Conservation (phyloP, 2,888 invertebrate genomes). For the Aproaerema taeniolella region DNA sequence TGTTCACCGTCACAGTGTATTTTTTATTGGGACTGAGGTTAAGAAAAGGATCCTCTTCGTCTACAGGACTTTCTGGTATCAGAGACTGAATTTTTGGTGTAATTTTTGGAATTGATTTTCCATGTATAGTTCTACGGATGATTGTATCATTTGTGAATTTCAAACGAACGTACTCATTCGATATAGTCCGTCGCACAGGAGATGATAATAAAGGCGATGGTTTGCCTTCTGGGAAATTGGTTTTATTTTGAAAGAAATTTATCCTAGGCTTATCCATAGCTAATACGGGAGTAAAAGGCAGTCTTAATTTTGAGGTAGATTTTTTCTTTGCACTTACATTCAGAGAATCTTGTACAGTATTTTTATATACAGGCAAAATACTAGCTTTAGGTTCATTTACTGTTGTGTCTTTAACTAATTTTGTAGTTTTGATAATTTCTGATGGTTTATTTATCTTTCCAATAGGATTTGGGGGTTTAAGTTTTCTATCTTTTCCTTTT, state of each 20-base stretch:
- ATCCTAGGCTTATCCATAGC: constrained; percentile 66
- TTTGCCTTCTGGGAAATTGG: constrained; percentile 40
- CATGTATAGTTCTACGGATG: constrained; percentile 59
- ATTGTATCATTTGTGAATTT: constrained; percentile 68
- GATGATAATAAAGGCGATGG: constrained; percentile 56
- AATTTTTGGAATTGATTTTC: constrained; percentile 65
- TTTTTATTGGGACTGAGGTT: constrained; percentile 73
- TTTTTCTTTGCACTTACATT: constrained; percentile 51
- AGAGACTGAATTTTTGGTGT: constrained; percentile 72
- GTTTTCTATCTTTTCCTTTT: constrained; percentile 49
- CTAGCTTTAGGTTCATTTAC: constrained; percentile 49
- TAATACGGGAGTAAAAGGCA: constrained; percentile 62
- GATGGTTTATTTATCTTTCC: constrained; percentile 55
- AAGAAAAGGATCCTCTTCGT: constrained; percentile 65
- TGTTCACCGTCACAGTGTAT: constrained; percentile 71
- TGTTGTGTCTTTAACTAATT: constrained; percentile 34
- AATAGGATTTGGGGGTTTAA: constrained; percentile 52
- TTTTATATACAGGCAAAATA: constrained; percentile 59
- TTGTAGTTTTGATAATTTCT: constrained; percentile 47
- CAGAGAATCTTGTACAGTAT: constrained; percentile 43
- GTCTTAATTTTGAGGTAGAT: constrained; percentile 51
- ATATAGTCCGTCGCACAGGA: constrained; percentile 66
- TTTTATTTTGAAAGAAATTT: constrained; percentile 63
- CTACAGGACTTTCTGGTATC: constrained; percentile 71
- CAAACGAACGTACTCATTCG: constrained; percentile 68